phyloP scores from a whole-genome alignment of 2,113 vertebrate genomes.

The Myodes glareolus region DNA sequence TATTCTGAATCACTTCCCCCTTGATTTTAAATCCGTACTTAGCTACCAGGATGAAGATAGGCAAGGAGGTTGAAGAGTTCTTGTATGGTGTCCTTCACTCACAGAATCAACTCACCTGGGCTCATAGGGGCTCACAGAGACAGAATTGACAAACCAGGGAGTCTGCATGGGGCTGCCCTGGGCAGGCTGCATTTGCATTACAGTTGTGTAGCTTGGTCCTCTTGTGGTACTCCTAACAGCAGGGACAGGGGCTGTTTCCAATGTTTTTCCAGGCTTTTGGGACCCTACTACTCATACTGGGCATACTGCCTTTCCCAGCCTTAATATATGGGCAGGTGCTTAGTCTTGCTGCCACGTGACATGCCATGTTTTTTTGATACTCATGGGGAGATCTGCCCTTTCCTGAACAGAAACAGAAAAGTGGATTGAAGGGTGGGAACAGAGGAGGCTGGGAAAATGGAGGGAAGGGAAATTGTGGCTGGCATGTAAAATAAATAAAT shows the following conservation, averaged over 20 bases:
- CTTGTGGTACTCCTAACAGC: neutral
- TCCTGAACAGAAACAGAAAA: neutral
- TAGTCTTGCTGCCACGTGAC: neutral
- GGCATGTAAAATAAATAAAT: neutral
- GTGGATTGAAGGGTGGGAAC: neutral
- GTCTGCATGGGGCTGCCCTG: neutral
- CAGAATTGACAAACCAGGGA: neutral
- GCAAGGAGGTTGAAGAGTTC: neutral
- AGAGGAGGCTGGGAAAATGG: neutral
- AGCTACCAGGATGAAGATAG: neutral
- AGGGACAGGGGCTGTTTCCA: neutral
- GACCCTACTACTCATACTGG: neutral
- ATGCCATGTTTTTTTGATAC: neutral
- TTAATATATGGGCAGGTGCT: neutral
- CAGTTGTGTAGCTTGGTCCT: neutral
- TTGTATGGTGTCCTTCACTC: neutral
- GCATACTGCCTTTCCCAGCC: neutral
- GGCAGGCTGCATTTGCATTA: fast-evolving
- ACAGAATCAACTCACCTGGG: neutral
- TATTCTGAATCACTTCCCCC: neutral
- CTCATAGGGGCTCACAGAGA: neutral
- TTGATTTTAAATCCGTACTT: neutral
- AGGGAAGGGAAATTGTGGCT: neutral
- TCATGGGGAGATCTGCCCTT: neutral
- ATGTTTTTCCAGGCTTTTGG: neutral